phyloP scores from a whole-genome alignment of 2,888 invertebrate genomes.

The Scaptomyza parva region DNA sequence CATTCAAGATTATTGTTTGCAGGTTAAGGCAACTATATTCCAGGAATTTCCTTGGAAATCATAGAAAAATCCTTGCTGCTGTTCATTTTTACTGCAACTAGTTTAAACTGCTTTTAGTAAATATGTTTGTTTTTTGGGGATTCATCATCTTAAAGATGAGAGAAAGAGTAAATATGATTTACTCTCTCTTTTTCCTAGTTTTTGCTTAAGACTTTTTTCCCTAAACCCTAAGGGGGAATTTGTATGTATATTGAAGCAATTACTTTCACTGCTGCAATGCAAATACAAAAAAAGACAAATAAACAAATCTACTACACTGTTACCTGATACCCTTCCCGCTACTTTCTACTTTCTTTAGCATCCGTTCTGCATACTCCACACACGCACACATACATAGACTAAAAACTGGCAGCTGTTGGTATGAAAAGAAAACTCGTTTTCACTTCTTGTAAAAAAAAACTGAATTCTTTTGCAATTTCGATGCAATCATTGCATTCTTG shows the following conservation, averaged over 20 bases:
- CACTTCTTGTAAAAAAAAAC: conserved; percentile 29
- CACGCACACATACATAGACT: conserved; percentile 20
- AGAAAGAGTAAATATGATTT: no score
- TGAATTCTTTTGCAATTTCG: conserved; percentile 64
- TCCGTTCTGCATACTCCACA: conserved; percentile 58
- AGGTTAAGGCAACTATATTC: conserved; percentile 51
- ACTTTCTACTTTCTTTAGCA: conserved; percentile 14
- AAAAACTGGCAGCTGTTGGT: conserved; percentile 47
- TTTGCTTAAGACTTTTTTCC: no score
- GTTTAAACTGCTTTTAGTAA: background rate
- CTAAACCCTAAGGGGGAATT: background rate
- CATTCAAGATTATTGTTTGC: conserved; percentile 39
- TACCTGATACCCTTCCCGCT: conserved; percentile 51
- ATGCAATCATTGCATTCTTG: conserved; percentile 63
- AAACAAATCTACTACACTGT: conserved; percentile 43
- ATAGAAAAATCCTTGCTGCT: background rate
- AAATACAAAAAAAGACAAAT: conserved; percentile 51
- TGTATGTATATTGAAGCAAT: conserved; percentile 26
- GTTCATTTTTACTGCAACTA: background rate
- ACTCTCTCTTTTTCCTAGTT: background rate
- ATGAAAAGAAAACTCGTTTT: conserved; percentile 34
- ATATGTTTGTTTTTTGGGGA: background rate
- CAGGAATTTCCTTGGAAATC: conserved; percentile 15
- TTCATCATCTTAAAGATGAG: no score
- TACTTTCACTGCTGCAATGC: conserved; percentile 57